Evolutionary conservation across 2,113 vertebrate species (phyloP), one percentile per base, ranked within the genome.

Genomic region (Puffinus mauretanicus): DNA sequence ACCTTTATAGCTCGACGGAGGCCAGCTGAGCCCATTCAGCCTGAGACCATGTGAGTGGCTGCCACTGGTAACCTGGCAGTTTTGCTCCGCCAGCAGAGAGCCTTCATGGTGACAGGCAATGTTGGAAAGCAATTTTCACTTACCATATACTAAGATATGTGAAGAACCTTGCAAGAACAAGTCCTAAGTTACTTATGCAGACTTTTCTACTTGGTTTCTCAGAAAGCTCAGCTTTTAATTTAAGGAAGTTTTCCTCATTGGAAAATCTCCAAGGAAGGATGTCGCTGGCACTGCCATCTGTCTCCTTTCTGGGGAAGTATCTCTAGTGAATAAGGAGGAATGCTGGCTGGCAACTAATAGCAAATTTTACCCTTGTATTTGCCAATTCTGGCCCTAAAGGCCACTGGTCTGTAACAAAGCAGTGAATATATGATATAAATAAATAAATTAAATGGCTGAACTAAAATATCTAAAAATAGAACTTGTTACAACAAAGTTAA

Each of bases 201-300:
- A 47, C 3, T 84, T 82, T 95, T 67, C 32, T 60, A 7, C n/a
- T 89, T 52, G 6, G 5, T 71, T 94, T 94, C 84, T 82, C 69
- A 76, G 77, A 91, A 95, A 87, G 30, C 30, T 95, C 61, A 60
- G 66, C 40, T 91, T 94, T 93, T 65, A 71, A 79, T 93, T 93
- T 76, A 91, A 82, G 89, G 62, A 80, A 47, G 27, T 77, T 93
- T 88, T 95, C 72, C 51, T 71, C 21, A 29, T 4, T 87, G 87
- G 94, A 95, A 91, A 69, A 69, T 80, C 78, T 96, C 94, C 77
- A 91, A 76, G 52, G 49, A 89, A 94, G 69, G 52, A 52, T 93
- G 87, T 89, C 1, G 1, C 66, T 93, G 61, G 70, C 71, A 46
- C 30, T 80, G 40, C 77, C 90, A 92, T 96, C 94, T 96, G 90